These are phyloP conservation scores for Stenchaetothrips biformis DNA, from an alignment of 2,888 invertebrate species.

Conservation along the genomic window DNA sequence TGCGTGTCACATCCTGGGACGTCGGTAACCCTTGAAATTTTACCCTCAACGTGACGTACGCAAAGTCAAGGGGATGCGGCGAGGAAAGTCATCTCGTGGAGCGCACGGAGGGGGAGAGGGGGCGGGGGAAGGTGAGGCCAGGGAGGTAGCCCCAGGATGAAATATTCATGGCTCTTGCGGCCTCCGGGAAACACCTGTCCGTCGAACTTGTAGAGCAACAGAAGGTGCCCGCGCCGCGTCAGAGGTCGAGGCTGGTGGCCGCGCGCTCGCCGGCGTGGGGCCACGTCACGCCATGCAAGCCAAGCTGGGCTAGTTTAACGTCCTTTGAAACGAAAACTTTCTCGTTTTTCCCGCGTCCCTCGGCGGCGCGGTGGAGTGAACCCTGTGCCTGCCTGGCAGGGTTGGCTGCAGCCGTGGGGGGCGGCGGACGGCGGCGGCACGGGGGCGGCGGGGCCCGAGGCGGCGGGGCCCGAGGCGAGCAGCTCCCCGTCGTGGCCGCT, in stretches of 20 bases:
- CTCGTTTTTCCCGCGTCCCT: background rate
- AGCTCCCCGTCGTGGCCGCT: background rate
- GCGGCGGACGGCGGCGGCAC: background rate
- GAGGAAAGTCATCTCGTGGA: background rate
- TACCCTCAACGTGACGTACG: background rate
- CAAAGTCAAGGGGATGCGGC: background rate
- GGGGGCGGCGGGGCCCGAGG: background rate
- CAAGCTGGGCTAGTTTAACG: background rate
- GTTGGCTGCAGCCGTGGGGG: background rate
- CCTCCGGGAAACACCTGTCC: conserved; percentile 10
- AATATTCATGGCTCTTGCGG: conserved; percentile 15
- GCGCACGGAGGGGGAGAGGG: background rate
- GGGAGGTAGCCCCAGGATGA: background rate
- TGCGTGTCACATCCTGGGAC: background rate
- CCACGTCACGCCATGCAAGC: background rate
- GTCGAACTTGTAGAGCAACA: conserved; percentile 5
- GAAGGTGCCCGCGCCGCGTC: background rate
- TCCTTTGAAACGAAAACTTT: conserved; percentile 5
- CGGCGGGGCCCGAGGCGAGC: background rate
- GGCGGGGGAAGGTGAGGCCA: background rate
- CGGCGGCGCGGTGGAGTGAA: background rate
- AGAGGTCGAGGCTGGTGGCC: background rate
- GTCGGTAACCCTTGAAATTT: background rate
- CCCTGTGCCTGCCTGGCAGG: background rate
- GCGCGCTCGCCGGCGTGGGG: background rate